Percentiles rank a stretch among this genome's conserved stretches.
phyloP scores from a whole-genome alignment of 1,140 invertebrate genomes.

The Eueides isabella region DNA sequence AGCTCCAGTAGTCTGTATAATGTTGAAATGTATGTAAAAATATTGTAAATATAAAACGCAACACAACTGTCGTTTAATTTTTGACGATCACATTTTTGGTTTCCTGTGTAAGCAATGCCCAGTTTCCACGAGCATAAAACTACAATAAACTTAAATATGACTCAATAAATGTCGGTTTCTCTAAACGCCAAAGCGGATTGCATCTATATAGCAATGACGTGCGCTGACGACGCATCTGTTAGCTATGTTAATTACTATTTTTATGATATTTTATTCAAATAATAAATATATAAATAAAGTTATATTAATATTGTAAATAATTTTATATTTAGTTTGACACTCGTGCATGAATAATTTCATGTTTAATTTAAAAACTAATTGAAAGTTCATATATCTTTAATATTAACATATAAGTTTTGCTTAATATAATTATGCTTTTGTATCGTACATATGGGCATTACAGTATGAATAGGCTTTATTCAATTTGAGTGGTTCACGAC shows the following conservation, averaged over 20 bases:
- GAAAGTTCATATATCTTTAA: no score
- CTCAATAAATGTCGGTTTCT: constrained; percentile 49
- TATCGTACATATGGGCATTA: no score
- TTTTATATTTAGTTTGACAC: no score
- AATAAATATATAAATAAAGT: no score
- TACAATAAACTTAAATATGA: constrained; percentile 52
- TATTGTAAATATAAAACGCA: constrained; percentile 79
- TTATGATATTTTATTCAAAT: constrained; percentile 19
- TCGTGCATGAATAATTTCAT: no score
- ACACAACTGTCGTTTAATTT: constrained; percentile 77
- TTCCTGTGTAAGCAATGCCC: constrained; percentile 52
- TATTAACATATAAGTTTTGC: no score
- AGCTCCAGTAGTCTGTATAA: constrained; percentile 81
- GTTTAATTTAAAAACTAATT: no score
- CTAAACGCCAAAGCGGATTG: constrained; percentile 26
- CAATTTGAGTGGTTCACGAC: no score
- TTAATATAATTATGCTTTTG: no score
- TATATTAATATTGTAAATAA: no score
- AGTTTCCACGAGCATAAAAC: constrained; percentile 50
- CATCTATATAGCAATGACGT: constrained; percentile 34
- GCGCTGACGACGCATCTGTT: constrained; percentile 25
- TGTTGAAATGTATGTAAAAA: constrained; percentile 82
- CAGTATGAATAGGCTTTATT: no score
- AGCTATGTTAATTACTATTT: constrained; percentile 24
- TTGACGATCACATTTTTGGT: constrained; percentile 52